Evolutionary conservation across 2,113 vertebrate species (phyloP).

Genomic region (Geothlypis trichas): DNA sequence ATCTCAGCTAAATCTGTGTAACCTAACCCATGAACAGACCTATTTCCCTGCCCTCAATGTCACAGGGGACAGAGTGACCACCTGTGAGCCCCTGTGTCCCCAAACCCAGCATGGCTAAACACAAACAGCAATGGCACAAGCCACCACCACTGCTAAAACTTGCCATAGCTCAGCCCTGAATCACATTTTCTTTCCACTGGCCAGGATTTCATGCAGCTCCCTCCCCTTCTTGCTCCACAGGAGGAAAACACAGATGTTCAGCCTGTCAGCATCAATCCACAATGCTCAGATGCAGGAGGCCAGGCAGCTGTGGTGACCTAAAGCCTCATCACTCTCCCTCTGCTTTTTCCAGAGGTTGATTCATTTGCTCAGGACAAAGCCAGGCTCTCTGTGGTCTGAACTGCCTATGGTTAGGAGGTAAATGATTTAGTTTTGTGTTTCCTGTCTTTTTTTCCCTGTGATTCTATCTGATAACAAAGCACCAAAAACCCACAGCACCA

Average conservation of each 20-base stretch:
- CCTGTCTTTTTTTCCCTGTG: neutral
- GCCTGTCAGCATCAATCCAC: neutral
- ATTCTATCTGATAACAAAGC: neutral
- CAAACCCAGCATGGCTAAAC: neutral
- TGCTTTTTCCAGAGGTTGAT: neutral
- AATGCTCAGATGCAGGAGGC: neutral
- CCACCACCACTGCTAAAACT: neutral
- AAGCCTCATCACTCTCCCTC: neutral
- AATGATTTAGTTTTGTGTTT: neutral
- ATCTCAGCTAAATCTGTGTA: neutral
- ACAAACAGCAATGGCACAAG: neutral
- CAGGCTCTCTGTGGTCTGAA: neutral
- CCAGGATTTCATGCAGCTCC: neutral
- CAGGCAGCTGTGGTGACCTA: neutral
- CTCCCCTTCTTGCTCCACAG: neutral
- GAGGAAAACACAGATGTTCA: neutral
- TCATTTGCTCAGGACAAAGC: neutral
- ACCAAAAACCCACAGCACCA: neutral
- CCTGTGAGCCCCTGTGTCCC: neutral
- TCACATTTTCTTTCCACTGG: neutral
- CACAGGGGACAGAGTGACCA: neutral
- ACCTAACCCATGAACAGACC: neutral
- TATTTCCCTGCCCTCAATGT: neutral
- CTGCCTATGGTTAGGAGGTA: neutral
- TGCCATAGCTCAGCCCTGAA: neutral